Percentiles rank a stretch among this genome's conserved stretches.
Evolutionary conservation across 2,113 vertebrate genomes (phyloP).

Genomic region (Machaerirhynchus nigripectus): DNA sequence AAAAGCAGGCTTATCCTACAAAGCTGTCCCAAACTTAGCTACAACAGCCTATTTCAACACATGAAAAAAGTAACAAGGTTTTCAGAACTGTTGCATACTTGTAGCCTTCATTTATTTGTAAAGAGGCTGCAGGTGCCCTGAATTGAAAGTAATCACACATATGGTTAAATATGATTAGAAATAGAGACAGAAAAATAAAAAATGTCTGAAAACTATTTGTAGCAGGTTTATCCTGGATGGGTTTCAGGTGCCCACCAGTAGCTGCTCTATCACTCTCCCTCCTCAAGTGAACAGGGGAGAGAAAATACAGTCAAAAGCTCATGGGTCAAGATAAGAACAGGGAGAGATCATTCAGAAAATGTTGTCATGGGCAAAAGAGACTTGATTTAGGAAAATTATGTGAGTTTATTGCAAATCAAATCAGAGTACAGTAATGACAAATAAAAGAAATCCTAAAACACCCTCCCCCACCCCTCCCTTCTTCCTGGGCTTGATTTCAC

Average conservation of each 20-base stretch:
- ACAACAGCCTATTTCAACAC: neutral
- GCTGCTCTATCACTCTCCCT: neutral
- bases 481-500: neutral
- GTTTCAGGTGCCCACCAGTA: neutral
- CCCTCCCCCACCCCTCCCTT: accelerated
- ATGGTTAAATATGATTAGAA: neutral
- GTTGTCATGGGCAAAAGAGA: neutral
- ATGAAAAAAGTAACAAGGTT: neutral
- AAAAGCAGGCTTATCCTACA: neutral
- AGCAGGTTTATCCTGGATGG: neutral
- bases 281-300: neutral
- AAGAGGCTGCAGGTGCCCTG: neutral
- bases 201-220: neutral
- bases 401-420: neutral
- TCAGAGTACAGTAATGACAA: neutral
- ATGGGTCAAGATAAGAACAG: accelerated
- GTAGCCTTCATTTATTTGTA: neutral
- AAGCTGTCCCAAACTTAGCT: neutral
- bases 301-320: accelerated
- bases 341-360: neutral
- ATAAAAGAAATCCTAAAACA: neutral
- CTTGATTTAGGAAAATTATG: neutral
- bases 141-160: neutral
- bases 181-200: neutral
- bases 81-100: neutral